phyloP scores from a whole-genome alignment of 2,113 vertebrate species.

The Thomomys bottae region DNA sequence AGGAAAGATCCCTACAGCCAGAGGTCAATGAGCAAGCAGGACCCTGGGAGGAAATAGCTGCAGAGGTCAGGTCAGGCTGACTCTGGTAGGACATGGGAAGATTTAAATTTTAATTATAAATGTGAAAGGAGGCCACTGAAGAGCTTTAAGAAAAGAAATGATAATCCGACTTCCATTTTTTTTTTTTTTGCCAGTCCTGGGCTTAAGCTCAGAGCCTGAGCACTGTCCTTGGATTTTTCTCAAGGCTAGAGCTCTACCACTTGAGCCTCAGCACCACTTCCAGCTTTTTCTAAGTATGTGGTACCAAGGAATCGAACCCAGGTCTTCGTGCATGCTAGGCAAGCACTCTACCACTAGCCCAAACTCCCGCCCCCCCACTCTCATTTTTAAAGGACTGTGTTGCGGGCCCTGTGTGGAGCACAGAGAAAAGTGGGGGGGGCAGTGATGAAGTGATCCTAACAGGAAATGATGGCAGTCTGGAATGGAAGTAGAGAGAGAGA shows the following conservation, averaged over 20 bases:
- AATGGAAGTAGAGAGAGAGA: background rate
- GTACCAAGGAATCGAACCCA: too few relatives aligned
- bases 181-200: too few relatives aligned
- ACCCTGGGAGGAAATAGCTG: background rate
- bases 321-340: too few relatives aligned
- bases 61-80: background rate
- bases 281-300: too few relatives aligned
- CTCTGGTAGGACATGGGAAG: background rate
- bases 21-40: background rate
- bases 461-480: background rate
- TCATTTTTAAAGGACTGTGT: constrained; percentile 4
- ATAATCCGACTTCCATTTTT: background rate
- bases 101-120: constrained; percentile 51
- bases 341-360: too few relatives aligned
- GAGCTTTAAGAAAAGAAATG: constrained; percentile 1
- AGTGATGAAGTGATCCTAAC: background rate
- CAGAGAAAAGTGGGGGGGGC: background rate
- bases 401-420: background rate
- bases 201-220: too few relatives aligned
- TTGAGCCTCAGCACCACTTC: too few relatives aligned
- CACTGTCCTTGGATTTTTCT: too few relatives aligned
- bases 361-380: too few relatives aligned
- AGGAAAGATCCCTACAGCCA: background rate
- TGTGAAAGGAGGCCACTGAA: background rate
- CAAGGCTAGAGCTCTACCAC: too few relatives aligned